Base-by-base conservation (phyloP, 1,140 invertebrate species). In the Bilobella aurantiaca region DNA sequence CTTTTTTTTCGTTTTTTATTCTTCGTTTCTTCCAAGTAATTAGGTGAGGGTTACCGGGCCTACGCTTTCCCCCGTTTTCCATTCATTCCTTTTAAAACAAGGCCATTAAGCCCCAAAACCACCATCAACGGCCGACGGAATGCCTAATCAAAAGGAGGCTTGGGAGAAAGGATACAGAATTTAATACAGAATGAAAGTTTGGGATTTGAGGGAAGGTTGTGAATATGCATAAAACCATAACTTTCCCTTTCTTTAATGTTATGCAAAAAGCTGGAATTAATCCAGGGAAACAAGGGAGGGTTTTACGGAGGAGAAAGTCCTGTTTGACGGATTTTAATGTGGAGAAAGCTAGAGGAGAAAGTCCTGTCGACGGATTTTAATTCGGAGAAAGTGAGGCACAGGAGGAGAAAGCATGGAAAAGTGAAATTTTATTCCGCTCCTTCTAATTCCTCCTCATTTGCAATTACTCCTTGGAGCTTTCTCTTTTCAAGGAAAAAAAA, bases 171-270 rank as follows among this genome's bases (percentile, higher is more conserved):
- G 49, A 53, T 53, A 53, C 18, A n/a, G n/a, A 42, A 53, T 53
- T 53, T 53, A 53, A 53, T 53, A 53, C 49, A 53, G 49, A 23
- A 12, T 5, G 12, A 53, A 53, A 23, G 12, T 5, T 8, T 53
- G 5, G 14, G 12, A 5, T 8, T 23, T 53, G 12, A 53, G 14
- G 14, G 14, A 5, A 12, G 23, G 49, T 23, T 53, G 25, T 53
- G 49, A 53, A 53, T 53, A 53, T 53, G 49, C 49, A 53, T 53
- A 53, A n/a, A n/a, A n/a, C n/a, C n/a, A n/a, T 42, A 12, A 42
- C 18, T 42, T 12, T 42, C 18, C 49, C 25, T 23, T 23, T 23
- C 23, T 8, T 3, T 53, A 53, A 53, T 53, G 49, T 12, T 42
- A 53, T 53, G 21, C 49, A 23, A 8, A 12, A 16, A 12, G 23